Evolutionary conservation across 2,888 invertebrate genomes (phyloP), one percentile per base, ranked within the genome.

Genomic region (Andrena bicolor): DNA sequence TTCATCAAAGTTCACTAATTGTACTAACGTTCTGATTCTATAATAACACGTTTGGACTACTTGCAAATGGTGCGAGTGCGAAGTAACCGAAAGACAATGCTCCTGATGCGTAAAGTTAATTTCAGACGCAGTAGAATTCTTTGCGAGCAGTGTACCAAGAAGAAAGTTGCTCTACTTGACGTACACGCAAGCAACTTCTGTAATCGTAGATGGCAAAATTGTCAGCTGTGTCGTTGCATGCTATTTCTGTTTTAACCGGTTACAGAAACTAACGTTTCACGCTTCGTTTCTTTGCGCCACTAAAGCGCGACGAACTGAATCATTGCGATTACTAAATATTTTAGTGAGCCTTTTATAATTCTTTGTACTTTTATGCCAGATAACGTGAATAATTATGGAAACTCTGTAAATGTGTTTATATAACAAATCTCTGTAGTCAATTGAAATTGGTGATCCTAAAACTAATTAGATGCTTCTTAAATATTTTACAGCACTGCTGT

Each of bases 401-500:
- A 56, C 16, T 64, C 1, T 73, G 6, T 56, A 20, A 41, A 56
- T 32, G 28, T 76, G 2, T 41, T 41, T 68, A n/a, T 16, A 32
- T 41, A 41, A 56, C 16, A 28, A 23, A 51, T 30, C 26, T 6
- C 16, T 48, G 4, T 66, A 13, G 5, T 20, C 48, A 2, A 16
- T 30, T 13, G 20, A n/a, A n/a, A 48, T 71, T 41, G 2, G 2
- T 28, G 8, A 61, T 30, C 10, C 13, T 30, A 8, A 41, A 26
- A 26, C 61, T 51, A 30, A 75, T 72, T 71, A 49, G 60, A 81
- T 28, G 26, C 49, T 32, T 64, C 71, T 8, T 66, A 63, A 79
- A 89, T 87, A 89, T 92, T 87, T 91, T 89, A 49, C 85, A 94
- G 94, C 91, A 93, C 93, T 91, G 93, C 94, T 92, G 91, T 94